A percentile compares a stretch with the other conserved stretches of the same genome.
These are phyloP conservation scores for Pseudois nayaur DNA, from an alignment of 2,113 vertebrate species.

Conservation along the genomic window DNA sequence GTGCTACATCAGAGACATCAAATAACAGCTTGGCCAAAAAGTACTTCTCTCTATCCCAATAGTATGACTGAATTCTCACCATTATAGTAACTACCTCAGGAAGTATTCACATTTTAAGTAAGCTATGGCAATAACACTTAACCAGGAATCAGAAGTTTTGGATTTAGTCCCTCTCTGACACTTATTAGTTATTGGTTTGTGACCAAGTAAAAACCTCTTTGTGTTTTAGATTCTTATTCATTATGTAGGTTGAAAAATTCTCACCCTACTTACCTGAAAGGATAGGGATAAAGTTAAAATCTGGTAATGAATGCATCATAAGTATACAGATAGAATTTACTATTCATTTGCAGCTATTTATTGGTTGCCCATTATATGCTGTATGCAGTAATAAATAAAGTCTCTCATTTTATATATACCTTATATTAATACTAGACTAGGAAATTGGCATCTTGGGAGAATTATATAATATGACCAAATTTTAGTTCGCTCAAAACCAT, in stretches of 20 bases:
- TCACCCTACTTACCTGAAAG: neutral
- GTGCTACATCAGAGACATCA: neutral
- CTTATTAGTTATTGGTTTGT: neutral
- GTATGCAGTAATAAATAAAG: neutral
- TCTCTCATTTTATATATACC: neutral
- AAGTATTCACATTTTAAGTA: neutral
- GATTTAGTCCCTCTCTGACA: neutral
- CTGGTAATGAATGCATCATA: neutral
- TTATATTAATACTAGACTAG: neutral
- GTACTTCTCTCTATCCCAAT: neutral
- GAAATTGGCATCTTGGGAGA: neutral
- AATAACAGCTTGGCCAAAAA: neutral
- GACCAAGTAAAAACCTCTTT: neutral
- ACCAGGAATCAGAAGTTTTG: neutral
- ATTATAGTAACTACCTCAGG: neutral
- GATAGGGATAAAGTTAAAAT: slow-evolving; percentile 7
- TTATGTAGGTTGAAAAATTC: neutral
- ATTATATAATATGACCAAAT: neutral
- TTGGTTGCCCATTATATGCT: neutral
- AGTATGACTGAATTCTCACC: neutral
- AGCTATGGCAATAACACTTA: neutral
- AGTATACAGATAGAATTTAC: neutral
- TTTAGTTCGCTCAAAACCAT: neutral
- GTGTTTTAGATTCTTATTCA: slow-evolving; percentile 7
- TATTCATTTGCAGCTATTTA: neutral